phyloP scores from a whole-genome alignment of 35 echinoderm and acorn worm genomes.

The Ptychodera flava region DNA sequence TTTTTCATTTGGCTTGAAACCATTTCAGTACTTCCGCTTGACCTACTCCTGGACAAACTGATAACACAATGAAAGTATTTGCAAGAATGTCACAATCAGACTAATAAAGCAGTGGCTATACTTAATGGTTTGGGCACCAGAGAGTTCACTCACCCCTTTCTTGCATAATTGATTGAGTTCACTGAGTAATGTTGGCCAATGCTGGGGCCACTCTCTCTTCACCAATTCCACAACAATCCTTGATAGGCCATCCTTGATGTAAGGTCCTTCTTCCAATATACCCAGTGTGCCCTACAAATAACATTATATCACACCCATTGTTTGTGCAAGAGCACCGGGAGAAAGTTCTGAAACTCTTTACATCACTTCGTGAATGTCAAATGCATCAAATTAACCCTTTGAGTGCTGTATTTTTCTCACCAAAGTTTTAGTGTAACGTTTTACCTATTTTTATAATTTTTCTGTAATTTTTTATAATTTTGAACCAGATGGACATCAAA shows the following conservation, averaged over 20 bases:
- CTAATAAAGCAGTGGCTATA: too few species aligned
- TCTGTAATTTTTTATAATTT: too few species aligned
- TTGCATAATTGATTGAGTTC: slow-evolving; percentile 67
- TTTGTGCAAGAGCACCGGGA: neutral
- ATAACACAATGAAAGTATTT: too few species aligned
- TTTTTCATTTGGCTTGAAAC: too few species aligned
- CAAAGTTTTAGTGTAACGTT: too few species aligned
- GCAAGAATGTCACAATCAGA: too few species aligned
- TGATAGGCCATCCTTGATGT: slow-evolving; percentile 86
- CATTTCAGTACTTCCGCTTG: too few species aligned
- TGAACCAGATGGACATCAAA: too few species aligned
- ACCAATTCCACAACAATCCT: slow-evolving; percentile 97
- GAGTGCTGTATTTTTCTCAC: too few species aligned
- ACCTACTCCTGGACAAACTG: too few species aligned
- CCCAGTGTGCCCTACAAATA: slow-evolving; percentile 41
- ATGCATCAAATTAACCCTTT: neutral
- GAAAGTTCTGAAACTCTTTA: neutral
- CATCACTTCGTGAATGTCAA: neutral
- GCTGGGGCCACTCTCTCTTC: slow-evolving; percentile 95
- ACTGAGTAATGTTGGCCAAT: slow-evolving; percentile 72
- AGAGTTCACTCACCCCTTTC: slow-evolving; percentile 56
- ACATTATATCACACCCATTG: neutral
- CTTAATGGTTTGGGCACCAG: too few species aligned
- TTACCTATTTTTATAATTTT: too few species aligned
- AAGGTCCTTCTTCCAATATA: slow-evolving; percentile 58